Evolutionary conservation across 1,140 invertebrate species (phyloP).

Genomic region (Megathymus violae): DNA sequence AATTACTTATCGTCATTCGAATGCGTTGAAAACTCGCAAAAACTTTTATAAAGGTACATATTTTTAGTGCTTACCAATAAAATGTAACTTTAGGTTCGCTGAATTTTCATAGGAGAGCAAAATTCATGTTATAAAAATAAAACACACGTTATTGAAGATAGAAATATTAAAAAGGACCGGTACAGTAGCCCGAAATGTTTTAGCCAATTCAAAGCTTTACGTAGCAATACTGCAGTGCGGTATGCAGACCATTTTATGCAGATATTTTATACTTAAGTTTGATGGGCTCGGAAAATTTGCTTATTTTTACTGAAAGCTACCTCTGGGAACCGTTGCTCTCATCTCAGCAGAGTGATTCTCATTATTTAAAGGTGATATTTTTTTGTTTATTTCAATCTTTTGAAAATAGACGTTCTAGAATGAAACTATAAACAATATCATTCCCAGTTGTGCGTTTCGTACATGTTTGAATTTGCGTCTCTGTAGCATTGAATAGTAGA

Average conservation of each 20-base stretch:
- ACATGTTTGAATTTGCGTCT: conserved; percentile 37
- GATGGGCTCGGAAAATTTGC: conserved; percentile 54
- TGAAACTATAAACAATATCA: conserved; percentile 10
- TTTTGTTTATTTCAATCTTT: conserved; percentile 23
- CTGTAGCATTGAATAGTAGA: conserved; percentile 46
- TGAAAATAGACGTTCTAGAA: conserved; percentile 1
- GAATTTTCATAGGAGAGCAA: conserved; percentile 23
- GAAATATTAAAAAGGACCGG: conserved; percentile 32
- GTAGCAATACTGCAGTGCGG: conserved; percentile 47
- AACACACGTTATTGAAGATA: conserved; percentile 33
- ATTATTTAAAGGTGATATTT: conserved; percentile 31
- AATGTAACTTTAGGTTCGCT: conserved; percentile 18
- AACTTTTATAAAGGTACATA: conserved; percentile 13
- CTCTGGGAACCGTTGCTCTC: conserved; percentile 18
- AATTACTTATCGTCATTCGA: conserved; percentile 17
- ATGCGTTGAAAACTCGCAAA: conserved; percentile 6
- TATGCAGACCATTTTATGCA: conserved; percentile 41
- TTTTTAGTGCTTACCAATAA: conserved; percentile 6
- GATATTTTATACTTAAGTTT: conserved; percentile 48
- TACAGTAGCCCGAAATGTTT: conserved; percentile 33
- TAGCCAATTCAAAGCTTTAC: conserved; percentile 25
- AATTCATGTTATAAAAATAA: conserved; percentile 24
- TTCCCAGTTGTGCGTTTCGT: conserved; percentile 23
- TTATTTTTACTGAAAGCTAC: conserved; percentile 42
- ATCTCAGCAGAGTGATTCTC: conserved; percentile 11